Conservation (phyloP, 2,797 vertebrate species). For the Pyrocephalus nanus region DNA sequence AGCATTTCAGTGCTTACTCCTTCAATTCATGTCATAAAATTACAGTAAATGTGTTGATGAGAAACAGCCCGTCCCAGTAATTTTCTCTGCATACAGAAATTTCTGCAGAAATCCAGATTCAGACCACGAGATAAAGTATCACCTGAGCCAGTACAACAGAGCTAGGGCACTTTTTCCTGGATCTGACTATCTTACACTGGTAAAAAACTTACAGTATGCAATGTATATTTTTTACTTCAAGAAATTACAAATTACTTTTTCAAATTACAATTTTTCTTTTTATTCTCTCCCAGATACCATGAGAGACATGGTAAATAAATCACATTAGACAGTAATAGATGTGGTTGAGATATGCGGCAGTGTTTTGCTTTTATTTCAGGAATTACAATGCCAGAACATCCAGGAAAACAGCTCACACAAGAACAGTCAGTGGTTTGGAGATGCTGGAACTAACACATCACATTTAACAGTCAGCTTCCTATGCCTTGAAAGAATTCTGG, state of each 20-base stretch:
- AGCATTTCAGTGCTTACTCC: neutral
- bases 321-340: slow-evolving; percentile 50
- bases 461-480: slow-evolving; percentile 39
- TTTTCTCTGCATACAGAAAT: neutral
- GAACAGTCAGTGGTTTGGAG: slow-evolving; percentile 85
- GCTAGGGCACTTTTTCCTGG: neutral
- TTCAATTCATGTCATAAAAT: neutral
- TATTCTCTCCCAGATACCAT: neutral
- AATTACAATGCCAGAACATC: slow-evolving; percentile 86
- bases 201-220: neutral
- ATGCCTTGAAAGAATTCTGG: neutral
- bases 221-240: neutral
- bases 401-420: slow-evolving; percentile 85
- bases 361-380: slow-evolving; percentile 85
- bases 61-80: neutral
- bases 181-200: neutral
- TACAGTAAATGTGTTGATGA: neutral
- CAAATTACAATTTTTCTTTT: neutral
- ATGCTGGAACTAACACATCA: slow-evolving; percentile 60
- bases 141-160: neutral
- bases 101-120: neutral
- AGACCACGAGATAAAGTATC: neutral
- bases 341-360: slow-evolving; percentile 76
- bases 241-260: neutral
- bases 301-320: slow-evolving; percentile 5